phyloP scores from a whole-genome alignment of 1,140 invertebrate species.

The Drosophila kikkawai region DNA sequence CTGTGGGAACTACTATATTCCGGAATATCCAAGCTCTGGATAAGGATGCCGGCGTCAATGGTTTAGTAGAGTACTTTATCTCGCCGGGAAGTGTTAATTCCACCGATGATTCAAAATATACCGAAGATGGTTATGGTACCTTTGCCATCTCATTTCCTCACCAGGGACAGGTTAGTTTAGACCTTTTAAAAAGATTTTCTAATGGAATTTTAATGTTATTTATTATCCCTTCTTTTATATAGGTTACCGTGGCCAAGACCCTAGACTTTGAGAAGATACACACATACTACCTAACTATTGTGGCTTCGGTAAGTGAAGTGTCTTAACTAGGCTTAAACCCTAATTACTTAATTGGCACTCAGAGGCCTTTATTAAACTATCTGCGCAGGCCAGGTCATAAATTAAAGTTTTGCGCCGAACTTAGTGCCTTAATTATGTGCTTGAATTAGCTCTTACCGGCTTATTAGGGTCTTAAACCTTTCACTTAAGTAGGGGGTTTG shows the following conservation, averaged over 20 bases:
- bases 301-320: conserved; percentile 92
- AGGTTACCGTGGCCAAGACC: conserved; percentile 93
- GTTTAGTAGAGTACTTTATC: conserved; percentile 93
- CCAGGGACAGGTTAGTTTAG: conserved; percentile 89
- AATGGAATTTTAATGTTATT: neutral
- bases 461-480: conserved; percentile 19
- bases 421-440: conserved; percentile 12
- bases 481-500: conserved; percentile 7
- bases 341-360: conserved; percentile 32
- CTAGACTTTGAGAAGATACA: conserved; percentile 96
- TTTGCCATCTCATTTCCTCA: conserved; percentile 95
- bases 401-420: conserved; percentile 15
- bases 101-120: conserved; percentile 87
- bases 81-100: conserved; percentile 87
- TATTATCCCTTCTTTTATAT: conserved; percentile 1
- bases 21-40: conserved; percentile 93
- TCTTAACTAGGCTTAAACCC: conserved; percentile 6
- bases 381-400: conserved; percentile 6
- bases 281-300: conserved; percentile 94
- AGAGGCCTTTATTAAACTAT: conserved; percentile 26
- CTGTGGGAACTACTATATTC: conserved; percentile 94
- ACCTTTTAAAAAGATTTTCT: neutral
- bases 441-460: conserved; percentile 20
- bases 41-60: conserved; percentile 94
- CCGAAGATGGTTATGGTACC: conserved; percentile 92